Percentiles rank a stretch among this genome's conserved stretches.
Evolutionary conservation across 2,888 invertebrate genomes (phyloP).

Genomic region (Apotomis betuletana): DNA sequence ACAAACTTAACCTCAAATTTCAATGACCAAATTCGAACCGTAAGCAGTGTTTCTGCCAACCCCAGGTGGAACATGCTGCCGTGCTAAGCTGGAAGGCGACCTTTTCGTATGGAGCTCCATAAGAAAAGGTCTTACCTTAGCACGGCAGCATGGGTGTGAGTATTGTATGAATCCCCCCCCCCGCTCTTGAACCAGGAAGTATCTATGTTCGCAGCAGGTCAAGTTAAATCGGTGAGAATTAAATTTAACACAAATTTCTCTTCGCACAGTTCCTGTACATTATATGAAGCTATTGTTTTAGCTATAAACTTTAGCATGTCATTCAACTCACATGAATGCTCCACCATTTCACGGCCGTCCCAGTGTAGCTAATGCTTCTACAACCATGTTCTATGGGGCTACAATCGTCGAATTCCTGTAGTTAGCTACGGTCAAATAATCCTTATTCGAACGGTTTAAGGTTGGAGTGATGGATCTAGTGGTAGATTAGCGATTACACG

Average conservation of each 20-base stretch:
- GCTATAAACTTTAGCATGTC: slow-evolving; percentile 22
- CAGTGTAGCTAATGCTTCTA: slow-evolving; percentile 28
- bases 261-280: not conserved
- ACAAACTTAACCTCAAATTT: not conserved
- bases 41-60: too few relatives aligned
- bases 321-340: slow-evolving; percentile 32
- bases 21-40: too few relatives aligned
- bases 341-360: slow-evolving; percentile 30
- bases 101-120: too few relatives aligned
- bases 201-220: too few relatives aligned
- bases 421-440: not conserved
- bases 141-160: too few relatives aligned
- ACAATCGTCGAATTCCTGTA: slow-evolving; percentile 29
- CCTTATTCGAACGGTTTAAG: slow-evolving; percentile 21
- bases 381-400: slow-evolving; percentile 25
- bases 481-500: slow-evolving; percentile 57
- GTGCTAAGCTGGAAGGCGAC: too few relatives aligned
- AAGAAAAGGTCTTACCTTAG: too few relatives aligned
- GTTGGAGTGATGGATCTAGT: slow-evolving; percentile 33
- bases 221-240: too few relatives aligned
- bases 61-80: too few relatives aligned
- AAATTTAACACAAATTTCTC: not conserved
- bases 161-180: not conserved
- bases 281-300: not conserved
- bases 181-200: too few relatives aligned